Base-by-base conservation (phyloP, 2,113 vertebrate species). In the Galeopterus variegatus region DNA sequence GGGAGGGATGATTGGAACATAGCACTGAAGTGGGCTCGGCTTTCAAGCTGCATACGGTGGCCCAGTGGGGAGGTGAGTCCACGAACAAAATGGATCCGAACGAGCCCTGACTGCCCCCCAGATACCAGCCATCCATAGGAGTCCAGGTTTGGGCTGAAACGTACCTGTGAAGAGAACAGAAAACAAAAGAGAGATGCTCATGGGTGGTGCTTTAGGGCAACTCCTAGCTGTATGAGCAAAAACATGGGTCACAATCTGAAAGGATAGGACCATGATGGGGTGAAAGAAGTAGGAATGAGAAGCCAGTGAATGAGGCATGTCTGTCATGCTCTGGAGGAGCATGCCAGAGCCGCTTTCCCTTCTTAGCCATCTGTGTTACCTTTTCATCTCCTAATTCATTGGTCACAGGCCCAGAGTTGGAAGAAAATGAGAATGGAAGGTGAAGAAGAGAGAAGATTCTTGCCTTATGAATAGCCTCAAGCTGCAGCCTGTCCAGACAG, bases 131-230 rank as follows among this genome's bases (percentile, higher is more conserved):
- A 99, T 65, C 98, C 98, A 0, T 99, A 99, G 1, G 99, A 98
- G 95, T 98, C 99, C 98, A 99, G 98, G 98, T 99, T 99, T 45
- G 99, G 99, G 98, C 98, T 99, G 98, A 99, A 99, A 60, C 99
- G 99, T 72, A 99, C 99, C 99, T 99, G 98, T 1, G 73, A 82
- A 95, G 56, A 48, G 26, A 96, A 67, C 9, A 60, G 21, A 54
- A 92, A 81, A 93, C 9, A 75, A 77, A n/a, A 90, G 50, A 95
- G 72, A 58, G 41, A 88, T 36, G 52, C 33, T 96, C 45, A 91
- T 26, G 18, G 19, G 28, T 85, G 56, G 60, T 90, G 24, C 65
- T 79, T 67, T 67, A 64, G 79, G 52, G 28, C 36, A 26, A 90
- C 11, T 85, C 52, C 19, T 62, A 83, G 8, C 33, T 79, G 3